Base-by-base conservation (phyloP, 2,797 vertebrate genomes). In the Anniella stebbinsi region DNA sequence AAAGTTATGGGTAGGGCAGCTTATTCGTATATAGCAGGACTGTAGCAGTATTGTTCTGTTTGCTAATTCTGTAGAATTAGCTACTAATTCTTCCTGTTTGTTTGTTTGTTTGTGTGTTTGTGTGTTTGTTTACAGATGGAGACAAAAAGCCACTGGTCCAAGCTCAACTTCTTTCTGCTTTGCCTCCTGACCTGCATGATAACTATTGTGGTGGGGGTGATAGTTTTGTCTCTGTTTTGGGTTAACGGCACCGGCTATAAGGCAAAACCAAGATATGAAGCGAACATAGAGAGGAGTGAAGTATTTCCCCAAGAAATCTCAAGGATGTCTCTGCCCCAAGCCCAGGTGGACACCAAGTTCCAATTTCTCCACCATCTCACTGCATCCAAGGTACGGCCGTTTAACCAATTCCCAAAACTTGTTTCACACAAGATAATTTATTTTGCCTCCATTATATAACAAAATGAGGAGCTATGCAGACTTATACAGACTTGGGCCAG, bases 311-410 rank as follows among this genome's bases (percentile, higher is more conserved):
- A 11, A 0, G 28, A 83, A 48, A 45, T 51, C 23, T 63, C 91
- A 57, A 2, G 3, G 2, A 48, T n/a, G 86, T n/a, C 77, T 1
- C 1, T 63, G 0, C 73, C 11, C 1, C 88, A 89, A 28, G 91
- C 78, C 11, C n/a, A 7, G 0, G 88, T 96, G 73, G 95, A 96
- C 7, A 25, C 90, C 36, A 95, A 92, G 88, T 97, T 93, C 88
- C 95, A 94, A 73, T 97, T 97, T 95, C 92, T 97, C 67, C 95
- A 96, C 83, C 96, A 94, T 2, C 95, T 97, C 88, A 36, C 88
- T 30, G 96, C 95, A 84, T 96, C 97, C n/a, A 96, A 97, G 96
- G 97, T 97, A 96, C 80, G 81, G 91, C 45, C 45, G 41, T 51
- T 30, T 21, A 30, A 25, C n/a, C 0, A 0, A n/a, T 73, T 36